Evolutionary conservation across 2,797 vertebrate species (phyloP).

Genomic region (Sciurus carolinensis): DNA sequence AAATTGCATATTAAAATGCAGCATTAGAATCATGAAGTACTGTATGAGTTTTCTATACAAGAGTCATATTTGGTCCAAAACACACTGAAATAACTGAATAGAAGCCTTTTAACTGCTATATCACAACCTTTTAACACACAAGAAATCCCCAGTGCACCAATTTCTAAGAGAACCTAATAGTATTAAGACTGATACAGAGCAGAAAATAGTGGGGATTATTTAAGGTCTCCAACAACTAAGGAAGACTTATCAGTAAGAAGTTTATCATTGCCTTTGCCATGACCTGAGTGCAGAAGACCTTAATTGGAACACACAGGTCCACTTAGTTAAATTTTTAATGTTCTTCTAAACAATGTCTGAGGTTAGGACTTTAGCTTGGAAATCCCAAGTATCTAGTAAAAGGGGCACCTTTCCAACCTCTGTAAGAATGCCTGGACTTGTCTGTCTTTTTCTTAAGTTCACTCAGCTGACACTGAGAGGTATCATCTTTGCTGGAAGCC

Average conservation of each 20-base stretch:
- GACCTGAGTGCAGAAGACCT: not conserved
- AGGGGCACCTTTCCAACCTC: not conserved
- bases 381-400: not conserved
- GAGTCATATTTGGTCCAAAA: not conserved
- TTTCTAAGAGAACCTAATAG: conserved; percentile 63
- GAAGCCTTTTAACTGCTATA: not conserved
- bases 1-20: conserved; percentile 25
- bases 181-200: not conserved
- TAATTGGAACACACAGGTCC: not conserved
- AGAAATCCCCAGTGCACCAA: not conserved
- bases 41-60: conserved; percentile 20
- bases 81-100: not conserved
- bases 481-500: conserved; percentile 12
- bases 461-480: not conserved
- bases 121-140: conserved; percentile 57
- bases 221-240: conserved; percentile 22
- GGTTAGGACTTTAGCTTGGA: not conserved
- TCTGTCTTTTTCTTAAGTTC: conserved; percentile 22
- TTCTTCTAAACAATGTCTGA: conserved; percentile 5
- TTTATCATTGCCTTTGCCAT: conserved; percentile 18
- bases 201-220: not conserved
- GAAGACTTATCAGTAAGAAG: not conserved
- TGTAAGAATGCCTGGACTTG: not conserved
- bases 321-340: conserved; percentile 56
- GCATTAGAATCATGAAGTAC: not conserved